These are phyloP conservation scores for Notodonta ziczac DNA, from an alignment of 2,888 invertebrate species.

Conservation along the genomic window DNA sequence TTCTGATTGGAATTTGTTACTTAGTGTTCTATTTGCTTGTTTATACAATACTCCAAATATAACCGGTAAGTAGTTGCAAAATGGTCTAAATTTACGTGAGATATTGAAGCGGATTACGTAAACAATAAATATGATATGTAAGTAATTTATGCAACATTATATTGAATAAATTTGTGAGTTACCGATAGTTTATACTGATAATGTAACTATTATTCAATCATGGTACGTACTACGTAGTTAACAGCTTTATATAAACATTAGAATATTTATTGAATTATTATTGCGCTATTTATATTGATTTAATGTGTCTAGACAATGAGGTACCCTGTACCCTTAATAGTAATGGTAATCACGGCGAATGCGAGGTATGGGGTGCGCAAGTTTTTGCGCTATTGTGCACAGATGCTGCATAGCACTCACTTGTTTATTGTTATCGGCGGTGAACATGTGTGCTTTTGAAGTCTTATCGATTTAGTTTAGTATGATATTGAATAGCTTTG, in stretches of 20 bases:
- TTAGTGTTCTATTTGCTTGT: conserved; percentile 24
- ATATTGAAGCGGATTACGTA: not conserved
- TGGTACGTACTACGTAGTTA: too few relatives aligned
- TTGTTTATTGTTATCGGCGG: conserved; percentile 42
- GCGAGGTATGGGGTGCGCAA: conserved; percentile 43
- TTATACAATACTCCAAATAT: conserved; percentile 23
- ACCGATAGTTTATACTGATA: too few relatives aligned
- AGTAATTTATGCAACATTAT: too few relatives aligned
- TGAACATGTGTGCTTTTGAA: conserved; percentile 46
- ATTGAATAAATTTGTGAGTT: too few relatives aligned
- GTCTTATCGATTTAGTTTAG: not conserved
- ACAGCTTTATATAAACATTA: too few relatives aligned
- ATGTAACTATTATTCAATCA: too few relatives aligned
- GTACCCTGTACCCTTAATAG: conserved; percentile 4
- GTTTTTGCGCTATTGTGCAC: conserved; percentile 58
- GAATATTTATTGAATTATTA: too few relatives aligned
- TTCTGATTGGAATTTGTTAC: conserved; percentile 21
- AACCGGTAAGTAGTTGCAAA: conserved; percentile 16
- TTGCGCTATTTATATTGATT: too few relatives aligned
- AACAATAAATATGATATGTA: too few relatives aligned
- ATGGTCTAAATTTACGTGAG: conserved; percentile 19
- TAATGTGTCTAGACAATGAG: not conserved
- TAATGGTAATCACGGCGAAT: conserved; percentile 32
- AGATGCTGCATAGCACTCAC: conserved; percentile 59
- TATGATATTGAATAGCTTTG: not conserved